Base-by-base conservation (phyloP, 2,888 invertebrate species). In the Chaitophorus viminalis region DNA sequence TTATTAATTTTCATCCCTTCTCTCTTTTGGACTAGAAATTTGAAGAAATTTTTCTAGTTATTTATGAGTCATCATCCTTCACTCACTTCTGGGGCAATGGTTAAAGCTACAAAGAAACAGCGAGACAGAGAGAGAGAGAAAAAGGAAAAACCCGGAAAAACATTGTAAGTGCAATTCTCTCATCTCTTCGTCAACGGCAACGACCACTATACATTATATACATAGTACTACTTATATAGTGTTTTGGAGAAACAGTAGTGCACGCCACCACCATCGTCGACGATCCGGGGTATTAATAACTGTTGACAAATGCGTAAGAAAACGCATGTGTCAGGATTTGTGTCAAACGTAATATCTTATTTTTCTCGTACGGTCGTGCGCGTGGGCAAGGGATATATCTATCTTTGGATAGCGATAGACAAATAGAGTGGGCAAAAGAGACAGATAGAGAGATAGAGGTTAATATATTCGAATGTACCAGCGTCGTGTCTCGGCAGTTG, bases 301-400 rank as follows among this genome's bases (percentile, higher is more conserved):
- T 65, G 81, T 87, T 81, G 87, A 87, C 87, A 81, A 87, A 81
- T 39, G 72, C 81, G 81, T 31, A 65, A 87, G 65, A 46, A 87
- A 87, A 87, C 87, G 87, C 87, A 74, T 87, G 81, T 75, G 87
- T 87, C 81, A 81, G 74, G 87, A 87, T 87, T 87, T 87, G 79
- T 81, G 87, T 81, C 87, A 65, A 74, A n/a, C 79, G 79, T 65
- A 87, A 87, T 87, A 87, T 87, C 78, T 85, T 78, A 33, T 54
- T 76, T 54, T 87, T 87, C 36, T 83, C 36, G 6, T 31, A 14
- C 76, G 14, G 29, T n/a, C n/a, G 33, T 46, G 21, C 17, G 74
- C 54, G n/a, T 5, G n/a, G 9, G 54, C n/a, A 29, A 14, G 29
- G 46, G 21, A 46, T 46, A 14, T 46, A 4, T 39, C 25, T 18